Evolutionary conservation across 2,888 invertebrate genomes (phyloP), one percentile per base, ranked within the genome.

Genomic region (Netelia fuscicornis): DNA sequence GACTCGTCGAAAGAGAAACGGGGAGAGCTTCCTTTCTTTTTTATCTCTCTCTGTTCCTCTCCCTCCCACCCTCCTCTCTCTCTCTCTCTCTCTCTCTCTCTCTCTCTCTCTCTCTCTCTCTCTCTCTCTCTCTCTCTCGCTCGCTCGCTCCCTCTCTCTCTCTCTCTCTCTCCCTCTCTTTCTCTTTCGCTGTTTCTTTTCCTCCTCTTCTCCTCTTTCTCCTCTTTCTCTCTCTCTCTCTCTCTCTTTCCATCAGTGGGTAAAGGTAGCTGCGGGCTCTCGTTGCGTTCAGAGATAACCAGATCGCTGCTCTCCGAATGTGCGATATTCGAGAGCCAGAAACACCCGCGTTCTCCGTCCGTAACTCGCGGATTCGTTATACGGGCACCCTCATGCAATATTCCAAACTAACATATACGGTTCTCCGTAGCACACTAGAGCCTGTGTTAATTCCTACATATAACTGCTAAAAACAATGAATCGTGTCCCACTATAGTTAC

Each of bases 381-480:
- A 92, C 92, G 92, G 92, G 92, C 89, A 89, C 92, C 92, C 89
- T 87, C 89, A 93, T 92, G 88, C 89, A 90, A 89, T 88, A 89
- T 90, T 88, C 89, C 89, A 86, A 91, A 91, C 90, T 91, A 90
- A 91, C 87, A 89, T 89, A 84, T 87, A 76, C 71, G 83, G 65
- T 76, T 84, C 62, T 56, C 75, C 60, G 56, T 25, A 48, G 74
- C 70, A 44, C 65, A 48, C 37, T 20, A 75, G 42, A 70, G 65
- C 42, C 65, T 72, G 67, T 76, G 56, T 71, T 42, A 79, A 56
- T 65, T 37, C 25, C 44, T 75, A 10, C 72, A 23, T 75, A 75
- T 20, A 11, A 44, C 77, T 62, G 25, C 37, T 44, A 67, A 68
- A 76, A 48, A 13, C 62, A 62, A 42, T 20, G 48, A 75, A 83